A percentile compares a stretch with the other conserved stretches of the same genome.
Evolutionary conservation across 2,888 invertebrate genomes (phyloP).

Genomic region (Asteroscopus sphinx): DNA sequence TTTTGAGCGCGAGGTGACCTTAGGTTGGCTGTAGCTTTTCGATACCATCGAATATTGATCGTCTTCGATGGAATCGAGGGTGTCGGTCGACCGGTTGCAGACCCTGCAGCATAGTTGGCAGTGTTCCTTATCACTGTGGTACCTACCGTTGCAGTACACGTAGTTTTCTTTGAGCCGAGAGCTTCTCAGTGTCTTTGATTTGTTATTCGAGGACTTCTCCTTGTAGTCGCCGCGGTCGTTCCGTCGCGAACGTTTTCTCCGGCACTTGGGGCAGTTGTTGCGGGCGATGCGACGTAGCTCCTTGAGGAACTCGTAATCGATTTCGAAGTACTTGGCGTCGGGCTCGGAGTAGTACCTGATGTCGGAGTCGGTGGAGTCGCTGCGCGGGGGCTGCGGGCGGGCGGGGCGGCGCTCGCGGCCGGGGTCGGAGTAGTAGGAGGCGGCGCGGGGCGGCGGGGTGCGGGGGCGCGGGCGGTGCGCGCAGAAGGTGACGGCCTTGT

Average conservation of each 20-base stretch:
- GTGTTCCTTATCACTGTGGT: conserved; percentile 80
- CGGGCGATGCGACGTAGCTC: conserved; percentile 83
- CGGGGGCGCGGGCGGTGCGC: conserved; percentile 65
- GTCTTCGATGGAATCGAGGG: conserved; percentile 80
- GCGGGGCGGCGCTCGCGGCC: conserved; percentile 61
- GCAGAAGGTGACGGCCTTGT: conserved; percentile 79
- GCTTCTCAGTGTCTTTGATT: conserved; percentile 58
- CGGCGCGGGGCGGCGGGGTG: conserved; percentile 61
- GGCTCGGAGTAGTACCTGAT: conserved; percentile 86
- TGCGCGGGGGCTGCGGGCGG: conserved; percentile 57
- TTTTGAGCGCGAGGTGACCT: conserved; percentile 65
- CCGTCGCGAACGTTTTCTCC: conserved; percentile 67
- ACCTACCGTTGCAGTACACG: conserved; percentile 80
- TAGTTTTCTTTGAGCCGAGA: conserved; percentile 68
- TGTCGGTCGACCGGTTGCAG: conserved; percentile 81
- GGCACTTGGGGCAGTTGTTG: conserved; percentile 83
- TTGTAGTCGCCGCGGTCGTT: conserved; percentile 50
- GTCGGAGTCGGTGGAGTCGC: conserved; percentile 74
- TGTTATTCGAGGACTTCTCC: conserved; percentile 58
- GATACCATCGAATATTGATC: conserved; percentile 80
- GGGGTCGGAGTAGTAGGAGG: conserved; percentile 82
- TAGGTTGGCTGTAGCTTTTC: conserved; percentile 76
- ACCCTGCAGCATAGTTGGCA: conserved; percentile 80
- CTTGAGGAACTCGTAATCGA: conserved; percentile 86
- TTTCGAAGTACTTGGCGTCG: conserved; percentile 86